Base-by-base conservation (phyloP, 2,113 vertebrate species). In the Salvelinus alpinus region DNA sequence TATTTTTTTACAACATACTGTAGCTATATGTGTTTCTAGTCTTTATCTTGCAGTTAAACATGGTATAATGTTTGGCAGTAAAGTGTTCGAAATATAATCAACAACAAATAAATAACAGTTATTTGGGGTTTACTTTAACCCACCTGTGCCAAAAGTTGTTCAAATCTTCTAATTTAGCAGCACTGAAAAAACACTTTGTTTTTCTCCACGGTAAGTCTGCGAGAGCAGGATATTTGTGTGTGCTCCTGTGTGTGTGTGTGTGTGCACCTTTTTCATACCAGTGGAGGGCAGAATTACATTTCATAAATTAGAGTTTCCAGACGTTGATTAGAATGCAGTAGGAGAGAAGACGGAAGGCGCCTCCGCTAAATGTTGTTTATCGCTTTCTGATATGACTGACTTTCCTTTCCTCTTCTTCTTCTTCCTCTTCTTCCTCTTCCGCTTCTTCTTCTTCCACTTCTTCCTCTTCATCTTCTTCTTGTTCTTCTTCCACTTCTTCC, bases 281-380 rank as follows among this genome's bases (percentile, higher is more conserved):
- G 96, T 95, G 97, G 96, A 96, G 95, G 96, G 96, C 96, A 97
- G 96, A 95, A 94, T 96, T 96, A 96, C 95, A 94, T 97, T 95
- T 95, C 95, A 92, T 84, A 93, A 92, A 89, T 87, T 85, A 88
- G 84, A 84, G 78, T 71, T 71, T 48, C 71, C n/a, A 74, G 75
- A 89, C 78, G 81, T 90, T 90, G 90, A 91, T 93, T 91, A 89
- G 87, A 87, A 90, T 87, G 82, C 89, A 84, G 57, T 27, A 64
- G 38, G 20, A 51, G 25, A 11, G 47, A 57, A n/a, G 31, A 24
- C 22, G 25, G 68, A 78, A 74, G 75, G 71, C 44, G 78, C 72
- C 80, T 64, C 79, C 31, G 48, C 72, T 73, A 82, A 82, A 84
- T 85, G 78, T 29, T 83, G 80, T 85, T 86, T 74, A 86, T 90